Percentiles rank a stretch among this genome's conserved stretches.
Conservation (phyloP, 2,797 vertebrate genomes). For the Hydrophis major region DNA sequence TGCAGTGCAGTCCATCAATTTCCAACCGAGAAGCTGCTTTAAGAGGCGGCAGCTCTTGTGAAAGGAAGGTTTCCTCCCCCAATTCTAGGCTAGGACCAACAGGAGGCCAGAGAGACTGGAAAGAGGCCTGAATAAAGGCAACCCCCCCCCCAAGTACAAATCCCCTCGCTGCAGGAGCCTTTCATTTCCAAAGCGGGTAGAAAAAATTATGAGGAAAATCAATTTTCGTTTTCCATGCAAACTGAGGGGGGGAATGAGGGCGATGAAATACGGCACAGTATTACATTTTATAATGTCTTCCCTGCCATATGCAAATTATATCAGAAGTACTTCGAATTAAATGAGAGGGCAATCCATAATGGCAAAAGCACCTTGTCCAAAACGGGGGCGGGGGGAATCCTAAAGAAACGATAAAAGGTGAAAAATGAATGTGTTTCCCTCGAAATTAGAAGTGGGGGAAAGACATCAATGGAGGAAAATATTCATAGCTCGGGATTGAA, state of each 20-base stretch:
- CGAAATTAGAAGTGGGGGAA: neutral
- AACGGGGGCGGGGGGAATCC: neutral
- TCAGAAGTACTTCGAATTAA: constrained; percentile 7
- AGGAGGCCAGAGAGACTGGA: neutral
- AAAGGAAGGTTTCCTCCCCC: neutral
- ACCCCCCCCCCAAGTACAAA: neutral
- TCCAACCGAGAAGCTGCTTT: too few species aligned
- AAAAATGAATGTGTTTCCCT: neutral
- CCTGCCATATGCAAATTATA: neutral
- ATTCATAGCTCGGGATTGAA: neutral
- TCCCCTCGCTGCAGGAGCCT: neutral
- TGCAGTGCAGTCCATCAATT: too few species aligned
- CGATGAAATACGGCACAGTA: neutral
- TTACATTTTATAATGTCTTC: neutral
- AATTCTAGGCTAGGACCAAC: neutral
- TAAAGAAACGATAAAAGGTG: accelerated
- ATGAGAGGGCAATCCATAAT: neutral
- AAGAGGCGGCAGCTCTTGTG: neutral
- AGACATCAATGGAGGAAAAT: neutral
- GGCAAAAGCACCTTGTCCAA: accelerated
- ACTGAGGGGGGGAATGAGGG: neutral
- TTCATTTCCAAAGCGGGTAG: neutral
- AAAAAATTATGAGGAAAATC: constrained; percentile 7
- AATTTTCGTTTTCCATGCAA: neutral
- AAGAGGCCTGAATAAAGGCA: neutral